Evolutionary conservation across 1,140 invertebrate species (phyloP), one percentile per base, ranked within the genome.

Genomic region (Dinoponera quadriceps): DNA sequence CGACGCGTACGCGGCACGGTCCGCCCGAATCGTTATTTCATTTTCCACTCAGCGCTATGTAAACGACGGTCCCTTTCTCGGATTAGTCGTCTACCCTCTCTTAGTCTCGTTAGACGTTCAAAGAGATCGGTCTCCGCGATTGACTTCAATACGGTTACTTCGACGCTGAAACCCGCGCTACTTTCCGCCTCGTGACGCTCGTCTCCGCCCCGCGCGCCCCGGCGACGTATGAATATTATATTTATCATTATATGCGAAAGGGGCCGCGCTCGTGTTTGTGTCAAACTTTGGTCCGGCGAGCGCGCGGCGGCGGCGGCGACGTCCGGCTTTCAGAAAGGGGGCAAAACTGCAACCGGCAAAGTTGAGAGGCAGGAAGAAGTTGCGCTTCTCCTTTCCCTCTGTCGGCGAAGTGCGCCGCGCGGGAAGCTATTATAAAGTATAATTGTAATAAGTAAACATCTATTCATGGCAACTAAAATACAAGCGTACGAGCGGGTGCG

Each of bases 391-490:
- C 38, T 38, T 57, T 57, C 63, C 57, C 63, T 80, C 75, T 55
- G 48, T 54, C 74, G 60, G 51, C 51, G 9, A 69, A 68, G 54
- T 48, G 75, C 33, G 22, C 51, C 33, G 29, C 51, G 75, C 25
- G 75, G 51, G 65, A 80, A 59, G 65, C 51, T 29, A 80, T 80
- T 80, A 80, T 80, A 80, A 80, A 80, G 75, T 80, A 80, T 80
- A 80, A 80, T 80, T 80, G 75, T 80, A 80, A 80, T 80, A 80
- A 80, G 75, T 80, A 71, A 71, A 80, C 75, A 80, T 80, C 75
- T 80, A 80, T 80, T 80, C 75, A 80, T 80, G 65, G 75, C 65
- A 68, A 80, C 51, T 80, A 80, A 57, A 78, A 80, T 65, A 80
- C 75, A 80, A 71, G 75, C 75, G 75, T 80, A 44, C 51, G 33